These are phyloP conservation scores for Noctua pronuba DNA, from an alignment of 2,888 invertebrate species.

Conservation along the genomic window DNA sequence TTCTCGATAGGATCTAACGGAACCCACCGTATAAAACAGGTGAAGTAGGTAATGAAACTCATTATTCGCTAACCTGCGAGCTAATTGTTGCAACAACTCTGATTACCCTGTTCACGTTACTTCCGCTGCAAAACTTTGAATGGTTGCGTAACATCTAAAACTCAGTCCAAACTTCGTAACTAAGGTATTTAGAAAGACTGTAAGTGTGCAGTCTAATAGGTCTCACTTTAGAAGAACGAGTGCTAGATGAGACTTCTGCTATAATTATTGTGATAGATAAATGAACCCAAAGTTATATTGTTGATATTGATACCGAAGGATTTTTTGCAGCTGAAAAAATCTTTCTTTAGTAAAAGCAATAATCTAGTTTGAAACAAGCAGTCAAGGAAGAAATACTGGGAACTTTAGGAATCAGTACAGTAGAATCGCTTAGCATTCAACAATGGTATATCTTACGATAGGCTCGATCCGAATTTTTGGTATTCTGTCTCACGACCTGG, in stretches of 20 bases:
- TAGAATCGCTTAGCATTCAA: neutral
- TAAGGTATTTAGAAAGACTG: neutral
- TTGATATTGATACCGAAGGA: no score
- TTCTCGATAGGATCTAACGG: neutral
- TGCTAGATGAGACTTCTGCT: neutral
- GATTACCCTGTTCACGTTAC: conserved; percentile 63
- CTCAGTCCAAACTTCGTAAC: neutral
- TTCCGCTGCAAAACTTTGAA: conserved; percentile 64
- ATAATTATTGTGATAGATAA: neutral
- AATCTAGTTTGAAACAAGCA: neutral
- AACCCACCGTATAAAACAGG: neutral
- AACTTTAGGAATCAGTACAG: neutral
- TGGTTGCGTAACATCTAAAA: conserved; percentile 26
- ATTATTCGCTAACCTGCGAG: conserved; percentile 53
- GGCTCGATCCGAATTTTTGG: neutral
- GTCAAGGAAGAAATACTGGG: neutral
- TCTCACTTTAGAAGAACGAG: neutral
- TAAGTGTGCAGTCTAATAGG: neutral
- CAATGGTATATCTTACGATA: neutral
- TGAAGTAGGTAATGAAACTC: conserved; percentile 52
- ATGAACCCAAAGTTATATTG: neutral
- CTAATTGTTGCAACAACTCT: conserved; percentile 56
- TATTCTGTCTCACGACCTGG: neutral
- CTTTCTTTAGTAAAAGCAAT: neutral
- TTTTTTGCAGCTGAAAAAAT: neutral